Evolutionary conservation across 2,888 invertebrate species (phyloP).

Genomic region (Andrena marginata): DNA sequence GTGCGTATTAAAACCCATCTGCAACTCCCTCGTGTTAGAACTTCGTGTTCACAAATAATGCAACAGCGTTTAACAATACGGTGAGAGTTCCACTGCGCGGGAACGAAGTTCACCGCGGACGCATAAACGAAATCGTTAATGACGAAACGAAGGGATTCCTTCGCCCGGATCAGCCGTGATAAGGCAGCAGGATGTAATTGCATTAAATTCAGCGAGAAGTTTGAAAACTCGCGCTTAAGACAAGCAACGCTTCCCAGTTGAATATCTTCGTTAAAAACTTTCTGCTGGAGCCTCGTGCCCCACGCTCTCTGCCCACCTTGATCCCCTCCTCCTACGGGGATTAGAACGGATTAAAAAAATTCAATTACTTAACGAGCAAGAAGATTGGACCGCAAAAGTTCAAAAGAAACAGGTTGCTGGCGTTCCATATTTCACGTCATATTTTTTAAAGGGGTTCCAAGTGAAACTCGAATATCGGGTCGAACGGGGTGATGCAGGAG

Average conservation of each 20-base stretch:
- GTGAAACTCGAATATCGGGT: constrained; percentile 32
- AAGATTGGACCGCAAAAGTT: constrained; percentile 29
- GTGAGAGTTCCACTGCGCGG: background rate
- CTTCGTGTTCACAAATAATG: background rate
- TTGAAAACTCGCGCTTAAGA: constrained; percentile 26
- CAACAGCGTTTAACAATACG: background rate
- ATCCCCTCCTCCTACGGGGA: background rate
- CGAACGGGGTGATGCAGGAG: constrained; percentile 25
- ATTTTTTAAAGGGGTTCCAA: constrained; percentile 25
- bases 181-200: constrained; percentile 24
- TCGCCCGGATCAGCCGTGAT: constrained; percentile 8
- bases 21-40: background rate
- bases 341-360: constrained; percentile 33
- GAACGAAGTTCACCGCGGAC: background rate
- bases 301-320: no score
- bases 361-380: constrained; percentile 41
- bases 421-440: constrained; percentile 36
- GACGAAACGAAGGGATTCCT: background rate
- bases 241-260: background rate
- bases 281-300: background rate
- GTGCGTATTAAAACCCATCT: background rate
- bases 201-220: constrained; percentile 38
- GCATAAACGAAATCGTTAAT: background rate
- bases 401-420: constrained; percentile 23
- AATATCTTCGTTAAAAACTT: constrained; percentile 53